A percentile compares a stretch with the other conserved stretches of the same genome.
Conservation (phyloP, 2,888 invertebrate genomes). For the Drosophila leonis region DNA sequence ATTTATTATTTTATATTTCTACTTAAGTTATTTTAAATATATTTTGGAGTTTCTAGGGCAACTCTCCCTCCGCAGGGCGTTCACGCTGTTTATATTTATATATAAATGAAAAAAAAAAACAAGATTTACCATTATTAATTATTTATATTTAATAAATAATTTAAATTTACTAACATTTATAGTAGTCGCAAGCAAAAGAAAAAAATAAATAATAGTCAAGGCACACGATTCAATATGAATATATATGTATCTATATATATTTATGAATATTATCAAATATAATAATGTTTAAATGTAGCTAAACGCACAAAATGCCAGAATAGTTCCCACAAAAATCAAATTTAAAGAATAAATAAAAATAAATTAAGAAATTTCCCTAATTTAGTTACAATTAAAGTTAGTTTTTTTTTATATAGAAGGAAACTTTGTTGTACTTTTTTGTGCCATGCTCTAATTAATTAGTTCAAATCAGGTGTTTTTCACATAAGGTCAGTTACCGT, state of each 20-base stretch:
- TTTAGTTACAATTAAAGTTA: slow-evolving; percentile 32
- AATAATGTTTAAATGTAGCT: slow-evolving; percentile 41
- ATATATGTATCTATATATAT: slow-evolving; percentile 12
- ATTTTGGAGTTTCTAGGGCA: slow-evolving; percentile 6
- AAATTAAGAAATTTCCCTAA: slow-evolving; percentile 3
- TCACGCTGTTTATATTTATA: slow-evolving; percentile 16
- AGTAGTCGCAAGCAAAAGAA: slow-evolving; percentile 45
- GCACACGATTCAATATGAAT: slow-evolving; percentile 44
- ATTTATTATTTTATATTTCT: slow-evolving; percentile 44
- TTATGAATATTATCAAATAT: slow-evolving; percentile 25
- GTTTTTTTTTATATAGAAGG: slow-evolving; percentile 9
- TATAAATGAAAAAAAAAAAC: not conserved
- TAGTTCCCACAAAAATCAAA: slow-evolving; percentile 25
- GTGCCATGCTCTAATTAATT: slow-evolving; percentile 51
- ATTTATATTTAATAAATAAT: slow-evolving; percentile 3
- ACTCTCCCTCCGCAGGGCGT: not conserved
- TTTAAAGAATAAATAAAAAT: not conserved
- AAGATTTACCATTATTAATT: slow-evolving; percentile 11
- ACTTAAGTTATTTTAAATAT: slow-evolving; percentile 9
- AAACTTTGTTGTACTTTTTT: slow-evolving; percentile 39
- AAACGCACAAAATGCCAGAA: slow-evolving; percentile 48
- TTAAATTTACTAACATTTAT: slow-evolving; percentile 15
- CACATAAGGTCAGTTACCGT: slow-evolving; percentile 23
- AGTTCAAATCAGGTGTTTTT: slow-evolving; percentile 44
- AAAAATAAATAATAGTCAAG: slow-evolving; percentile 52